These are phyloP conservation scores for Zoanthus sociatus DNA, from an alignment of 92 coral and sea anemone species.

Conservation along the genomic window DNA sequence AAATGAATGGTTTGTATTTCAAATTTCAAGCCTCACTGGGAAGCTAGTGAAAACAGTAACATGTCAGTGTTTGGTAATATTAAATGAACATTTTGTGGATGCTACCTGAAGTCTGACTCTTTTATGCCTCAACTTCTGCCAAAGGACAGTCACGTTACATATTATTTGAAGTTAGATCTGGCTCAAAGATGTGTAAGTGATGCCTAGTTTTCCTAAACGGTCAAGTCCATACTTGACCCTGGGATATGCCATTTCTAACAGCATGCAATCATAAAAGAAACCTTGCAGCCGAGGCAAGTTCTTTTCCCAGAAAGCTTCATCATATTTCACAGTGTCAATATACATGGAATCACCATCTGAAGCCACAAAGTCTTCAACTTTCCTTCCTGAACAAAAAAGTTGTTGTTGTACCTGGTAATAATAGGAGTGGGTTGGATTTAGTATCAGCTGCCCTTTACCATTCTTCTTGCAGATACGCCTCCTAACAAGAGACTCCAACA, in stretches of 20 bases:
- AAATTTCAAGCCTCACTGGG: too few relatives aligned
- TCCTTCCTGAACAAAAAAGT: constrained; percentile 66
- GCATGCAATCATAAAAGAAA: constrained; percentile 46
- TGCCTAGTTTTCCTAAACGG: constrained; percentile 46
- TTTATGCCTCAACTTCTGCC: too few relatives aligned
- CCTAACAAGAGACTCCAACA: constrained; percentile 61
- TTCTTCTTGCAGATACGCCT: constrained; percentile 37
- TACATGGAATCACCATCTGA: constrained; percentile 56
- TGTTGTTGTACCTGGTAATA: constrained; percentile 68
- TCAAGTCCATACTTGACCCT: constrained; percentile 50
- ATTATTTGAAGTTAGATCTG: too few relatives aligned
- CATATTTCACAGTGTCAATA: constrained; percentile 30
- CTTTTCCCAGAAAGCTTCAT: constrained; percentile 30
- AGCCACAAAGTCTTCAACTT: constrained; percentile 66
- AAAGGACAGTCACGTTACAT: too few relatives aligned
- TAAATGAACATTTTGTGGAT: too few relatives aligned
- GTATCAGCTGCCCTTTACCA: constrained; percentile 7
- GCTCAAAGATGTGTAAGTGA: too few relatives aligned
- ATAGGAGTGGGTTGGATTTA: constrained; percentile 57
- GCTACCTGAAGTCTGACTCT: too few relatives aligned
- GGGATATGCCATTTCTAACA: constrained; percentile 62
- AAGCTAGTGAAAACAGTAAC: too few relatives aligned
- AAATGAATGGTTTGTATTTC: too few relatives aligned
- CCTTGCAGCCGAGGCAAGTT: constrained; percentile 57
- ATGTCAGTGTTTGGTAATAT: too few relatives aligned